Percentiles rank a stretch among this genome's conserved stretches.
Conservation (phyloP, 2,888 invertebrate species). For the Coenonympha arcania region DNA sequence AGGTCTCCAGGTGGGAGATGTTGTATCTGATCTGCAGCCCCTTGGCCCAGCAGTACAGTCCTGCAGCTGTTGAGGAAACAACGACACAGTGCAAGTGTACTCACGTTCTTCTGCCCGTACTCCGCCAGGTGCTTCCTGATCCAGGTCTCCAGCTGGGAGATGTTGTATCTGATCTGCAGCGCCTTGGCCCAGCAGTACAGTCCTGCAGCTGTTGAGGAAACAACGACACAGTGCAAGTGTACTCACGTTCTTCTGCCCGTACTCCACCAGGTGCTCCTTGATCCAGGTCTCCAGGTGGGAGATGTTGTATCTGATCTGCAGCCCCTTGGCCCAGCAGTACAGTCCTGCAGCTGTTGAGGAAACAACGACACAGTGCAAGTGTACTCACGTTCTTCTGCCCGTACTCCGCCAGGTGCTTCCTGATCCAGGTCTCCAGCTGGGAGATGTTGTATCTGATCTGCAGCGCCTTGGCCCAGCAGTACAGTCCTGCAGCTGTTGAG, state of each 20-base stretch:
- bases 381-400: slow-evolving; percentile 62
- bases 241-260: slow-evolving; percentile 64
- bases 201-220: too few species aligned
- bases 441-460: slow-evolving; percentile 96
- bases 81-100: too few species aligned
- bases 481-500: too few species aligned
- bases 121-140: slow-evolving; percentile 81
- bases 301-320: slow-evolving; percentile 95
- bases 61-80: slow-evolving; percentile 93
- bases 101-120: slow-evolving; percentile 63
- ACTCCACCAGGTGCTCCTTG: slow-evolving; percentile 79
- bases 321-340: slow-evolving; percentile 98
- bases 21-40: slow-evolving; percentile 97
- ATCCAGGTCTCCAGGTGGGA: slow-evolving; percentile 96
- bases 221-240: too few species aligned
- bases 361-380: too few species aligned
- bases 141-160: slow-evolving; percentile 96
- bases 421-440: slow-evolving; percentile 94
- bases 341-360: too few species aligned
- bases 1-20: slow-evolving; percentile 93
- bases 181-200: slow-evolving; percentile 99
- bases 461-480: slow-evolving; percentile 98
- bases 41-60: slow-evolving; percentile 98
- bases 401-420: slow-evolving; percentile 78
- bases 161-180: slow-evolving; percentile 95